These are phyloP conservation scores for Trichosurus vulpecula DNA, from an alignment of 2,797 vertebrate genomes.

Conservation along the genomic window DNA sequence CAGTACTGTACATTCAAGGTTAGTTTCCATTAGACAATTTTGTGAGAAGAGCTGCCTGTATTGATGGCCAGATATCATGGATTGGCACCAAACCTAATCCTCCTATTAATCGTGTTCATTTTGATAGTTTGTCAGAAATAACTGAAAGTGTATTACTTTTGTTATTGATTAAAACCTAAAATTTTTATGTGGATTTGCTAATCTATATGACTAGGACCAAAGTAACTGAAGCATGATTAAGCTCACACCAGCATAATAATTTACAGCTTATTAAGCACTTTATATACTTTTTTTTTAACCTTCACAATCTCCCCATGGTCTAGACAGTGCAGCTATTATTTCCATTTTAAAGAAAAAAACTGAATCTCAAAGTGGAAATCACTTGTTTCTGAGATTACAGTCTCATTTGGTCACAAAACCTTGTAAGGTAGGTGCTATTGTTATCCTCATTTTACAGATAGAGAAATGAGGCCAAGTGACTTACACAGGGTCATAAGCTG, in stretches of 20 bases:
- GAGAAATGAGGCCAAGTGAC: neutral
- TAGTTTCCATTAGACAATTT: conserved; percentile 48
- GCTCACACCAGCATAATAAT: neutral
- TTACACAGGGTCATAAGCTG: neutral
- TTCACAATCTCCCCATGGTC: neutral
- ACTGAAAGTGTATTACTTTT: neutral
- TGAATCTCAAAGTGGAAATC: neutral
- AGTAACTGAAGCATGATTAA: neutral
- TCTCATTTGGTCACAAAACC: neutral
- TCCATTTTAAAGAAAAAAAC: neutral
- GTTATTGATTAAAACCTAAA: neutral
- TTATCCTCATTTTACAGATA: neutral
- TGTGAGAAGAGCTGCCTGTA: conserved; percentile 1
- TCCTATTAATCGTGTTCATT: neutral
- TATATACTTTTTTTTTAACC: neutral
- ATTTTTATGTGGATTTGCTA: neutral
- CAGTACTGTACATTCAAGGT: neutral
- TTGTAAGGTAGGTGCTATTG: neutral
- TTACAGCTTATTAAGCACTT: neutral
- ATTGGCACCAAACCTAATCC: neutral
- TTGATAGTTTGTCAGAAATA: neutral
- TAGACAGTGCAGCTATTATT: neutral
- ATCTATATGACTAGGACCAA: neutral
- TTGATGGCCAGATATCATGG: conserved; percentile 26
- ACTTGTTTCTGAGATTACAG: neutral